A percentile compares a stretch with the other conserved stretches of the same genome.
Conservation (phyloP, 2,888 invertebrate species). For the Pantelozetes paolii region DNA sequence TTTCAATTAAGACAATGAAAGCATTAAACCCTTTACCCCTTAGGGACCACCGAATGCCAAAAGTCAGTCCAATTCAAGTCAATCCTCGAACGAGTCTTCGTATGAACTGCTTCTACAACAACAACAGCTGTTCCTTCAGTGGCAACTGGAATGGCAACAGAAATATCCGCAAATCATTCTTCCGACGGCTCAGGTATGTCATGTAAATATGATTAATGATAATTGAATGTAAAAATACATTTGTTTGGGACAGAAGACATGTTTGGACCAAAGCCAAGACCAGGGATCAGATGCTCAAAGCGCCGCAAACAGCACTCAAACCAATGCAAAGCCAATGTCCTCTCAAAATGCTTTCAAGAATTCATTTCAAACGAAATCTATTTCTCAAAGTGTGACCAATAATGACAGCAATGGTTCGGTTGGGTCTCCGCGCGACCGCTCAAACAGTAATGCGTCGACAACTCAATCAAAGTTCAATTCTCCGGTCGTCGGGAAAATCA, state of each 20-base stretch:
- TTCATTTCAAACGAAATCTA: conserved; percentile 30
- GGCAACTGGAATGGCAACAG: conserved; percentile 63
- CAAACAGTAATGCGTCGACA: conserved; percentile 16
- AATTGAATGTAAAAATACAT: neutral
- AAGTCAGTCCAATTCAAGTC: conserved; percentile 48
- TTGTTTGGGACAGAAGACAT: conserved; percentile 16
- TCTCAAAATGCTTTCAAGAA: neutral
- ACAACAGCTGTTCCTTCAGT: conserved; percentile 84
- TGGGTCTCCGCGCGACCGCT: conserved; percentile 10
- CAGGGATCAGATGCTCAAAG: conserved; percentile 35
- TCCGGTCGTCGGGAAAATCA: conserved; percentile 35
- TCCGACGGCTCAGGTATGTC: conserved; percentile 58
- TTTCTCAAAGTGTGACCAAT: conserved; percentile 12
- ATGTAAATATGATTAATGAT: neutral
- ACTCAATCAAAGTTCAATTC: conserved; percentile 13
- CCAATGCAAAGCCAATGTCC: neutral
- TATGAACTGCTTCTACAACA: conserved; percentile 88
- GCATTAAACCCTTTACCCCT: too few species aligned
- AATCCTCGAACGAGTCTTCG: conserved; percentile 63
- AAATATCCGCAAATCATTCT: conserved; percentile 73
- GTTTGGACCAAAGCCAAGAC: conserved; percentile 37
- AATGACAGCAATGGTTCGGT: conserved; percentile 5
- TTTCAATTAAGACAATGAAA: conserved; percentile 42
- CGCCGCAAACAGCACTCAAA: neutral
- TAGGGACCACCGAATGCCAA: conserved; percentile 80